Base-by-base conservation (phyloP, 2,888 invertebrate species). In the Mystacides longicornis region DNA sequence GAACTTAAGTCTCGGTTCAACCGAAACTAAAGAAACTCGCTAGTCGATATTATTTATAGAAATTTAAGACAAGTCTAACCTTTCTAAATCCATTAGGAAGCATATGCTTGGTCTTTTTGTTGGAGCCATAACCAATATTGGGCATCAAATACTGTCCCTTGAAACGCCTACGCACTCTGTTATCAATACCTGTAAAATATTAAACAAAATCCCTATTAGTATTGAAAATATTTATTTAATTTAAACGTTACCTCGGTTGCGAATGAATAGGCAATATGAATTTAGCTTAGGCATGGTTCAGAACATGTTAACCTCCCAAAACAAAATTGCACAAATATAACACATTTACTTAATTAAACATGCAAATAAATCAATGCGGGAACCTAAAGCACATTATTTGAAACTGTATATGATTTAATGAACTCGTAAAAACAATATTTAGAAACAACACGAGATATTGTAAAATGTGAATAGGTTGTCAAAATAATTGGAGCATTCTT, bases 61-160 rank as follows among this genome's bases (percentile, higher is more conserved):
- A n/a, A n/a, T n/a, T n/a, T n/a, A n/a, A n/a, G n/a, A n/a, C n/a
- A n/a, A n/a, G n/a, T n/a, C 31, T 9, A 42, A 99, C 95, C 78
- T 98, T 98, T 64, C 90, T 86, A 84, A 98, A 98, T 59, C 98
- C 98, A 71, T 93, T 96, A 48, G 97, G 98, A 27, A 98, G 83
- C 87, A 99, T 92, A 74, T 98, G 97, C 70, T 88, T 89, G 58
- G 96, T 96, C 70, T 89, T 90, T 71, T 89, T 88, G 74, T 89
- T 90, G 65, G 94, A 93, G 64, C 99, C 98, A 71, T 97, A 99
- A 84, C 99, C 99, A 73, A 99, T 96, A 72, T 88, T 96, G 63
- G 99, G 99, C 99, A 99, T 99, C 80, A 93, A 79, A 71, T 89
- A 94, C 71, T 97, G 97, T 23, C 99, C 99, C 89, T 99, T 99